Percentiles rank a stretch among this genome's conserved stretches.
These are phyloP conservation scores for Cepaea hortensis DNA, from an alignment of 2,888 invertebrate genomes.

Conservation along the genomic window DNA sequence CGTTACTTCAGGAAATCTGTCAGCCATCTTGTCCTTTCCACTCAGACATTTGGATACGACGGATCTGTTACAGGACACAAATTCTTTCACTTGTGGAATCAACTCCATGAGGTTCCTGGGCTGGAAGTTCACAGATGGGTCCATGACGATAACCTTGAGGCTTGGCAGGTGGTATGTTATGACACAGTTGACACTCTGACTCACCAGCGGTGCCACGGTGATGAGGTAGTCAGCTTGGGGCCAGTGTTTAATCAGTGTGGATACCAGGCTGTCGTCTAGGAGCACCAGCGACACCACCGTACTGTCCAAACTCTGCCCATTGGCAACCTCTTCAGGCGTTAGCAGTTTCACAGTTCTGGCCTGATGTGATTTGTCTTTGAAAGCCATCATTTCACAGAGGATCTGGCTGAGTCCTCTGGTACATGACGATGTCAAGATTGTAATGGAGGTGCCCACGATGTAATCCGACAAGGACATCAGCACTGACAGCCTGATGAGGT, in stretches of 20 bases:
- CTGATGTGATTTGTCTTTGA: background rate
- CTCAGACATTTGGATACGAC: slow-evolving; percentile 28
- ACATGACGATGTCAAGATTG: background rate
- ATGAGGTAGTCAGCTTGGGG: background rate
- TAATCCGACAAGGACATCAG: background rate
- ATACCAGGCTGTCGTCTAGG: slow-evolving; percentile 23
- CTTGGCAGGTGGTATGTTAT: background rate
- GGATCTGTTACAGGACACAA: slow-evolving; percentile 23
- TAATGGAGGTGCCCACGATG: background rate
- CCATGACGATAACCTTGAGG: background rate
- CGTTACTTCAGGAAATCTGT: background rate
- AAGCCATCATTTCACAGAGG: background rate
- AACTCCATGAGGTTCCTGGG: slow-evolving; percentile 24
- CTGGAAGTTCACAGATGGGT: background rate
- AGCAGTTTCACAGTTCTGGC: background rate
- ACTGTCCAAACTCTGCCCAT: background rate
- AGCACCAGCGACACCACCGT: background rate
- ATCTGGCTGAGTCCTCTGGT: background rate
- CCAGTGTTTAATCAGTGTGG: slow-evolving; percentile 4
- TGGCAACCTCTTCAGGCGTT: background rate
- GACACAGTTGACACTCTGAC: background rate
- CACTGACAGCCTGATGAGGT: background rate
- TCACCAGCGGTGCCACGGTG: background rate
- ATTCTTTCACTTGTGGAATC: slow-evolving; percentile 35
- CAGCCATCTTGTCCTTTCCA: background rate